Percentiles rank a stretch among this genome's conserved stretches.
Evolutionary conservation across 2,888 invertebrate genomes (phyloP).

Genomic region (Mimumesa dahlbomi): DNA sequence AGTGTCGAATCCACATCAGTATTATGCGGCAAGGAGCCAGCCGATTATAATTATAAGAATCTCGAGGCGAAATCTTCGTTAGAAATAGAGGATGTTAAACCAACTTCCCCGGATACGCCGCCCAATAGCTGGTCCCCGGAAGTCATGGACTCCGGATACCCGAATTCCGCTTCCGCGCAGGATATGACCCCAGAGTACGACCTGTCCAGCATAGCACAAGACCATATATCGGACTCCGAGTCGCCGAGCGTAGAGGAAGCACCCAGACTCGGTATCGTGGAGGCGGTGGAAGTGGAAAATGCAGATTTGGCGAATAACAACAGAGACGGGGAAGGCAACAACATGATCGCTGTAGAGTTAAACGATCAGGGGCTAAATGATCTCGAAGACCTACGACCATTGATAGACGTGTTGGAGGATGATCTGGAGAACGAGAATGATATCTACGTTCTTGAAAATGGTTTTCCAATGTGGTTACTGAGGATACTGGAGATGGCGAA

Average conservation of each 20-base stretch:
- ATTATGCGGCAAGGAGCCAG: constrained; percentile 22
- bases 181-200: constrained; percentile 73
- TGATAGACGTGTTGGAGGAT: constrained; percentile 71
- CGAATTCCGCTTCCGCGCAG: constrained; percentile 72
- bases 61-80: no score
- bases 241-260: constrained; percentile 68
- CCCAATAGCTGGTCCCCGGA: constrained; percentile 73
- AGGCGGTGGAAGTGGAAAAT: constrained; percentile 78
- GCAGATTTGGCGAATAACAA: constrained; percentile 82
- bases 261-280: constrained; percentile 57
- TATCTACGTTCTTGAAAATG: constrained; percentile 72
- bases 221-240: constrained; percentile 63
- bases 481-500: constrained; percentile 70
- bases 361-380: constrained; percentile 64
- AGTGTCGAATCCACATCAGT: constrained; percentile 16
- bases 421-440: constrained; percentile 76
- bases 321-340: constrained; percentile 81
- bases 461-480: constrained; percentile 72
- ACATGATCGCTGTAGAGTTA: constrained; percentile 75
- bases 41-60: no score
- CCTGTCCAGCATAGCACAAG: constrained; percentile 71
- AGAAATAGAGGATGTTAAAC: no score
- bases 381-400: constrained; percentile 68
- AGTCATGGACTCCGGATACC: constrained; percentile 76
- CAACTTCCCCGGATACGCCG: constrained; percentile 62